Evolutionary conservation across 2,888 invertebrate genomes (phyloP).

Genomic region (Habrosyne pyritoides): DNA sequence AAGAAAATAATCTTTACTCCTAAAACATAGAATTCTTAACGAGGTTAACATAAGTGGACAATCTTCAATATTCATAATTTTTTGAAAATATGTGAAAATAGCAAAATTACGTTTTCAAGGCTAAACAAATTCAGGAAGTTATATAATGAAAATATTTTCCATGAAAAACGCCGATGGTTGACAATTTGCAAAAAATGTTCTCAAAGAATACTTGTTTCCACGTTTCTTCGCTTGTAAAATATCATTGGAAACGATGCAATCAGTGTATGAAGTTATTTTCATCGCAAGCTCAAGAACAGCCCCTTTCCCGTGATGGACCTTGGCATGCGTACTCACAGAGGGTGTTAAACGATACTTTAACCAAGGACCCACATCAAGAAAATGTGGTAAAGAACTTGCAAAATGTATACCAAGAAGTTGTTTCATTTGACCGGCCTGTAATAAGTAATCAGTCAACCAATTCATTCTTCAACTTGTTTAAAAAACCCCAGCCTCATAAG

Average conservation of each 20-base stretch:
- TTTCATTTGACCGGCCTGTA: slow-evolving; percentile 78
- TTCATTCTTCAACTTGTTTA: slow-evolving; percentile 67
- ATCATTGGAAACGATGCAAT: slow-evolving; percentile 57
- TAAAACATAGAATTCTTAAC: too few species aligned
- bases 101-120: slow-evolving; percentile 25
- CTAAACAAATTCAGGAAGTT: slow-evolving; percentile 31
- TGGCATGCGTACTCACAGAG: slow-evolving; percentile 81
- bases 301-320: slow-evolving; percentile 66
- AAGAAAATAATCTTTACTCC: too few species aligned
- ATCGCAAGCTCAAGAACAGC: slow-evolving; percentile 51
- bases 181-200: slow-evolving; percentile 54
- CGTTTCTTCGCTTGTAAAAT: slow-evolving; percentile 51
- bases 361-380: slow-evolving; percentile 89
- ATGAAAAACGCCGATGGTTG: slow-evolving; percentile 37
- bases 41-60: too few species aligned
- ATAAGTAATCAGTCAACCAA: slow-evolving; percentile 37
- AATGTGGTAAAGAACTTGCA: slow-evolving; percentile 88
- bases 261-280: slow-evolving; percentile 63
- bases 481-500: slow-evolving; percentile 62
- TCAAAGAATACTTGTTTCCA: slow-evolving; percentile 49
- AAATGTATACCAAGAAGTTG: slow-evolving; percentile 85
- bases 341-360: slow-evolving; percentile 83
- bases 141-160: slow-evolving; percentile 50
- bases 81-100: not conserved
- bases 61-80: too few species aligned